Percentiles rank a stretch among this genome's conserved stretches.
These are phyloP conservation scores for Madoqua kirkii DNA, from an alignment of 2,113 vertebrate species.

Conservation along the genomic window DNA sequence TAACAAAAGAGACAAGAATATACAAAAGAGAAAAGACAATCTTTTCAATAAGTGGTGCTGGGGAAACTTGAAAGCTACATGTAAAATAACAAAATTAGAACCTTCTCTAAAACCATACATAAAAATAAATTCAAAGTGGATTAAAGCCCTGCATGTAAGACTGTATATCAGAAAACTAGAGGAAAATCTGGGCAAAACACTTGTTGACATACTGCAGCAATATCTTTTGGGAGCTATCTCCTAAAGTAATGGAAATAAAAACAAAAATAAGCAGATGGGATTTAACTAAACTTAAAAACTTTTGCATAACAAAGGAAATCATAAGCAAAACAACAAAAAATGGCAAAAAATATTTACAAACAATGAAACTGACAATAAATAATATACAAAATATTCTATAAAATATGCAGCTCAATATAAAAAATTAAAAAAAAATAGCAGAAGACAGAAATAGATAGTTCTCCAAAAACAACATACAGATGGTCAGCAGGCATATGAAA, in stretches of 20 bases:
- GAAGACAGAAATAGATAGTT: background rate
- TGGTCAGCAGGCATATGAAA: background rate
- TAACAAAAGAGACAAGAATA: background rate
- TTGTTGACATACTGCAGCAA: background rate
- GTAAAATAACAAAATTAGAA: background rate
- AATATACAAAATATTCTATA: background rate
- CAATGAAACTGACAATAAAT: background rate
- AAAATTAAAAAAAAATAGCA: background rate
- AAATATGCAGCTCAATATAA: background rate
- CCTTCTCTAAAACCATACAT: background rate
- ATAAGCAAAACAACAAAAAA: background rate
- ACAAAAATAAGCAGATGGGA: background rate
- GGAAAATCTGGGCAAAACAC: background rate
- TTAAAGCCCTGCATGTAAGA: background rate
- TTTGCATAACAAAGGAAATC: background rate
- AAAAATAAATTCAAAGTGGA: background rate
- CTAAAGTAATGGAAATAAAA: background rate
- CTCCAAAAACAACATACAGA: background rate
- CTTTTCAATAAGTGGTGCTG: background rate
- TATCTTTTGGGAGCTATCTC: background rate
- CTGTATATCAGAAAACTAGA: background rate
- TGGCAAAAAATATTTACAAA: background rate
- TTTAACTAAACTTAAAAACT: background rate
- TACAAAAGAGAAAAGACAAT: background rate
- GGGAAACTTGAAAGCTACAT: background rate